Percentiles rank a stretch among this genome's conserved stretches.
These are phyloP conservation scores for Nyctibius bracteatus DNA, from an alignment of 2,113 vertebrate genomes.

Conservation along the genomic window DNA sequence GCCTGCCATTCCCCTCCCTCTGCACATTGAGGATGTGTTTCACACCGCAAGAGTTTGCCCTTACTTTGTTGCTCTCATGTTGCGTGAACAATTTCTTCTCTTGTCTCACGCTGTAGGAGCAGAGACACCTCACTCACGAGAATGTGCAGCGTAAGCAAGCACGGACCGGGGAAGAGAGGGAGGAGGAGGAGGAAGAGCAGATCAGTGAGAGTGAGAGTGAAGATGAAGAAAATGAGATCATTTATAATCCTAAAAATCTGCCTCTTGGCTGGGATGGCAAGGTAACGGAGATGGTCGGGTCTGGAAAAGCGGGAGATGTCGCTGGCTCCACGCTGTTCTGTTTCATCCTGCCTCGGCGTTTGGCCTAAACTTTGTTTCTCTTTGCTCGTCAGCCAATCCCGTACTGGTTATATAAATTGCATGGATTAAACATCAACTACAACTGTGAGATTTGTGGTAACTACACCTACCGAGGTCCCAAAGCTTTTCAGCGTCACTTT, in stretches of 20 bases:
- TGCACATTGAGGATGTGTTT: background rate
- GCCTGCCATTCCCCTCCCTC: background rate
- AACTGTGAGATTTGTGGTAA: conserved; percentile 99
- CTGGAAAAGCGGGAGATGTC: background rate
- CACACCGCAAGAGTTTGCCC: fast-evolving
- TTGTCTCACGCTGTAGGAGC: conserved; percentile 76
- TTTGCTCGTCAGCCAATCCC: conserved; percentile 86
- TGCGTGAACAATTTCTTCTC: background rate
- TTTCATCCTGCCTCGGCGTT: background rate
- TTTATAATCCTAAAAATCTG: conserved; percentile 98
- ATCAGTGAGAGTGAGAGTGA: conserved; percentile 97
- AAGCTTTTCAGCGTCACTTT: conserved; percentile 95
- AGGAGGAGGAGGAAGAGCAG: conserved; percentile 97
- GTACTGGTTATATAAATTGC: conserved; percentile 96
- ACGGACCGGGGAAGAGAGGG: conserved; percentile 93
- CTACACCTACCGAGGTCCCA: conserved; percentile 96
- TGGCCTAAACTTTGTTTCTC: background rate
- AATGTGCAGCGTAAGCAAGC: conserved; percentile 98
- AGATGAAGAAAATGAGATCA: conserved; percentile 98
- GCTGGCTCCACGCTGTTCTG: fast-evolving
- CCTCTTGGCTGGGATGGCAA: conserved; percentile 98
- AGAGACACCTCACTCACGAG: conserved; percentile 95
- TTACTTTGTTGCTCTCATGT: background rate
- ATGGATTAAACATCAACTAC: conserved; percentile 98
- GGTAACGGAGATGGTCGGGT: conserved; percentile 44